Evolutionary conservation across 2,888 invertebrate genomes (phyloP), one percentile per base, ranked within the genome.

Genomic region (Stenchaetothrips biformis): DNA sequence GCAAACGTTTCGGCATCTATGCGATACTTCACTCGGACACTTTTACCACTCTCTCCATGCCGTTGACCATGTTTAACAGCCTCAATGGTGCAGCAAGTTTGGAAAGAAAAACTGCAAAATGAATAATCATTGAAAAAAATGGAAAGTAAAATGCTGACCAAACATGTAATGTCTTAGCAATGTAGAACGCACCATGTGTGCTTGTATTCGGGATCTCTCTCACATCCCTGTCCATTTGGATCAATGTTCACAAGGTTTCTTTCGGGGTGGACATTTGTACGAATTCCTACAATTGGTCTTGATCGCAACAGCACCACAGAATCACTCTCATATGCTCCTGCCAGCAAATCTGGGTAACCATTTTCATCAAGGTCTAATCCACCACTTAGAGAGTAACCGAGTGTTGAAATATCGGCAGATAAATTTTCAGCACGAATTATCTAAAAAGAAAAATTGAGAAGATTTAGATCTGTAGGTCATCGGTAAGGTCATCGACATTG

Each of bases 301-400:
- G 97, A 92, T 83, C 95, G 90, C 80, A 96, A 90, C 48, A 95
- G 89, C 7, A 94, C 90, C 0, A 93, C 92, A 80, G 91, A 90
- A 83, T 94, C 91, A 82, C 92, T 90, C 85, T 94, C 94, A 85
- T 94, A 96, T 77, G 95, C 95, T 80, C 96, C 96, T 37, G 97
- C 92, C 79, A 97, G 89, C 81, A 99, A 88, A 89, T 99, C 99
- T 0, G 98, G 96, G 88, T 99, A 99, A 4, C 95, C 94, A 87
- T 99, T 99, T 78, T 90, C 89, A 87, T 99, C 99, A 87, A 99
- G 90, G 87, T 99, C 99, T 79, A 95, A 89, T 48, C 97, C 96
- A 74, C 98, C 98, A 79, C 95, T 94, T 59, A 99, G 88, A 0
- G 98, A 96, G 86, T 97, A 96, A 9, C 99, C 99, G 84, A 99